These are phyloP conservation scores for Penaeus chinensis DNA, from an alignment of 1,140 invertebrate genomes.

Conservation along the genomic window DNA sequence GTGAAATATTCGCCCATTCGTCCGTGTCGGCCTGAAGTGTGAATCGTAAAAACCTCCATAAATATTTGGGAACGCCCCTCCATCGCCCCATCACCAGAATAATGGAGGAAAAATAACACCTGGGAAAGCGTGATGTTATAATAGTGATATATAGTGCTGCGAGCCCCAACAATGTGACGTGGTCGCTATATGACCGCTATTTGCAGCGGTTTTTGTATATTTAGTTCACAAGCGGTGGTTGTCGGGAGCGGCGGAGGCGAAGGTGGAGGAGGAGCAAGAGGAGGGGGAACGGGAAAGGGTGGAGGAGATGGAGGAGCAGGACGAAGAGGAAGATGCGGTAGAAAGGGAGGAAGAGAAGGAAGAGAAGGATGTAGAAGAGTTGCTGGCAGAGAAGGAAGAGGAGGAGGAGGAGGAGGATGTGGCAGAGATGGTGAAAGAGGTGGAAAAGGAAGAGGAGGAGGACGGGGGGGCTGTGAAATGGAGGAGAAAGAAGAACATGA, in stretches of 20 bases:
- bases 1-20: conserved; percentile 60
- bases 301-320: neutral
- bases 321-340: neutral
- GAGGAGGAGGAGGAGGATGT: neutral
- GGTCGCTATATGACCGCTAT: conserved; percentile 24
- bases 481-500: neutral
- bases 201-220: conserved; percentile 34
- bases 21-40: conserved; percentile 60
- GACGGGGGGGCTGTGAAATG: neutral
- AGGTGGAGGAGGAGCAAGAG: neutral
- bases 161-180: conserved; percentile 42
- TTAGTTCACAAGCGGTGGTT: conserved; percentile 9
- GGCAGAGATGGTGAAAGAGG: neutral
- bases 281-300: neutral
- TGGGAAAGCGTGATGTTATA: conserved; percentile 60
- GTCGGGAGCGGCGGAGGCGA: neutral
- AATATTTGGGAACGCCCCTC: conserved; percentile 61
- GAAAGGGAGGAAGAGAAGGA: neutral
- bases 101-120: conserved; percentile 60
- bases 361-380: neutral
- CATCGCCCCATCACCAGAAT: conserved; percentile 59
- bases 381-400: neutral
- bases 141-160: conserved; percentile 57
- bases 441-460: neutral
- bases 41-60: conserved; percentile 62